A percentile compares a stretch with the other conserved stretches of the same genome.
Evolutionary conservation across 2,888 invertebrate genomes (phyloP).

Genomic region (Drosophila anomelani): DNA sequence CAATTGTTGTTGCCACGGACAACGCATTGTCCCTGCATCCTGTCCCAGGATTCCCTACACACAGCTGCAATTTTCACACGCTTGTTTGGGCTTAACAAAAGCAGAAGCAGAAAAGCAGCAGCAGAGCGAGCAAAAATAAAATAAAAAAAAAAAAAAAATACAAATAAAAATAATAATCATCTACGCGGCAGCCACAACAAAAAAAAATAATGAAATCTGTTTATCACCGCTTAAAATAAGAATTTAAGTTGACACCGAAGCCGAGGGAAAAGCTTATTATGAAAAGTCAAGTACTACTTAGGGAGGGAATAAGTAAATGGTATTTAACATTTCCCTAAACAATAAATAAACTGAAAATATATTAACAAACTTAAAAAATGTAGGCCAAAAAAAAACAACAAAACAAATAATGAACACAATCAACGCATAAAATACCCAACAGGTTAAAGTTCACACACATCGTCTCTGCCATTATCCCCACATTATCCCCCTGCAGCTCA

Average conservation of each 20-base stretch:
- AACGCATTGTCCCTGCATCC: conserved; percentile 44
- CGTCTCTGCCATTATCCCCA: neutral
- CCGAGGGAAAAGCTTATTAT: conserved; percentile 4
- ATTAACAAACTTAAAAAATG: neutral
- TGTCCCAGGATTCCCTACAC: conserved; percentile 30
- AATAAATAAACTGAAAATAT: neutral
- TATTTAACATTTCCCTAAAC: neutral
- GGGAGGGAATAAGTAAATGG: neutral
- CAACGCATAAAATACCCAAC: conserved; percentile 4
- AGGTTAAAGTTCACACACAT: conserved; percentile 4
- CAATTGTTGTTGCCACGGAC: conserved; percentile 72
- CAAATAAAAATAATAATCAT: conserved; percentile 30
- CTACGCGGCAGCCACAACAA: conserved; percentile 33
- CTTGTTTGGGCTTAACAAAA: conserved; percentile 67
- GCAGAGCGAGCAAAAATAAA: conserved; percentile 12
- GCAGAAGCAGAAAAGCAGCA: conserved; percentile 11
- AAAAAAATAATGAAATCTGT: conserved; percentile 21
- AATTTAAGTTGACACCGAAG: conserved; percentile 21
- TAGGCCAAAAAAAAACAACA: neutral
- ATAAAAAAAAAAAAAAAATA: conserved; percentile 3
- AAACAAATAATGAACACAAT: neutral
- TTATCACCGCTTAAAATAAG: conserved; percentile 27
- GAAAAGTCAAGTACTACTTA: neutral
- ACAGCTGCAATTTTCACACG: conserved; percentile 78
- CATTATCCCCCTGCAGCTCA: neutral